Percentiles rank a stretch among this genome's conserved stretches.
phyloP scores from a whole-genome alignment of 1,140 invertebrate genomes.

The Cherax destructor region DNA sequence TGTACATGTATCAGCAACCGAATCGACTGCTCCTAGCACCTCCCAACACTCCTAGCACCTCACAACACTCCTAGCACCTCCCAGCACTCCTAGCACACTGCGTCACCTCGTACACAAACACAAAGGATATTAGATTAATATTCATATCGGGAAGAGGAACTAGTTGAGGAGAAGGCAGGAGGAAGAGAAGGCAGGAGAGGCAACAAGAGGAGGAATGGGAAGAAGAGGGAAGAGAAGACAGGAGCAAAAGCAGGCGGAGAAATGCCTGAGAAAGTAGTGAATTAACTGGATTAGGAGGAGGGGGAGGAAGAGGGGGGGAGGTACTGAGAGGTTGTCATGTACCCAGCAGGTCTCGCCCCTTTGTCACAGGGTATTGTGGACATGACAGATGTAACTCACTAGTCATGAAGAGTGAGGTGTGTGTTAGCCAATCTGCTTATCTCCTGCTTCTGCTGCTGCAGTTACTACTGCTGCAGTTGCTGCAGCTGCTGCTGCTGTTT shows the following conservation, averaged over 20 bases:
- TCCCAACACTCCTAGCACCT: too few relatives aligned
- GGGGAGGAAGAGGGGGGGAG: conserved; percentile 22
- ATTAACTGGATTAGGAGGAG: neutral
- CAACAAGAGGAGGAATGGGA: too few relatives aligned
- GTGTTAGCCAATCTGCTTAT: conserved; percentile 25
- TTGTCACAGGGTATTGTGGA: conserved; percentile 57
- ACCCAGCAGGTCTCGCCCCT: conserved; percentile 12
- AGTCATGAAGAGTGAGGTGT: conserved; percentile 63
- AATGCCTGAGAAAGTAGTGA: too few relatives aligned
- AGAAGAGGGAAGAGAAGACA: too few relatives aligned
- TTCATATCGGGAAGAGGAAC: neutral
- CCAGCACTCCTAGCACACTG: too few relatives aligned
- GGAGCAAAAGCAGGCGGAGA: too few relatives aligned
- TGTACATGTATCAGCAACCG: too few relatives aligned
- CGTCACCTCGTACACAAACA: neutral
- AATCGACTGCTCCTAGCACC: too few relatives aligned
- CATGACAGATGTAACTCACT: conserved; percentile 55
- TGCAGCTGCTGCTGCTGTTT: conserved; percentile 9
- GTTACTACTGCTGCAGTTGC: too few relatives aligned
- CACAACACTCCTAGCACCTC: too few relatives aligned
- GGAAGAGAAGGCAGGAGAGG: too few relatives aligned
- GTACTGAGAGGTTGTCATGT: conserved; percentile 39
- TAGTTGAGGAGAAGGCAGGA: too few relatives aligned
- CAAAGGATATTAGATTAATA: conserved; percentile 63
- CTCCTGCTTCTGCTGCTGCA: neutral